Conservation (phyloP, 2,113 vertebrate genomes). For the Corvus cornix region DNA sequence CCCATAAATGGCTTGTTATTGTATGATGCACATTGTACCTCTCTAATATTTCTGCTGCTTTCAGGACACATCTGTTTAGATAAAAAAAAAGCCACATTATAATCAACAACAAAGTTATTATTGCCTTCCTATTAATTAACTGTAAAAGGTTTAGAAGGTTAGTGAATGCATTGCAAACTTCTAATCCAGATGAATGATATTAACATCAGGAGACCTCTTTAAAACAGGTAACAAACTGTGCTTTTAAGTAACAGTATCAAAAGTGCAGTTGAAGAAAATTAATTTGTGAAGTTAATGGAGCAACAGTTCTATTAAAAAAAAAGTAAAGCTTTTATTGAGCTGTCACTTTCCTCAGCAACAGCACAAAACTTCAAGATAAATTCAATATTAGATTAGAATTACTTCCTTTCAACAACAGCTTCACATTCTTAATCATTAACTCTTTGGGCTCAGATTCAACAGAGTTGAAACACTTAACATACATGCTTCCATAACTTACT, state of each 20-base stretch:
- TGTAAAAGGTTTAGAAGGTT: neutral
- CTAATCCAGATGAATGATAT: neutral
- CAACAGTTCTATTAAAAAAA: neutral
- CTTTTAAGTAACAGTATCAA: neutral
- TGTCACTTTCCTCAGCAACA: neutral
- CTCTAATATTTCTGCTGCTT: constrained; percentile 85
- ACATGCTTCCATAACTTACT: neutral
- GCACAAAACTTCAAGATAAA: constrained; percentile 3
- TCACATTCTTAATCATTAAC: constrained; percentile 6
- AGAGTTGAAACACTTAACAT: neutral
- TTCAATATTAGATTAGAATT: neutral
- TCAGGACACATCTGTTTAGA: constrained; percentile 84
- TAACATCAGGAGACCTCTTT: neutral
- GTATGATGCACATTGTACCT: constrained; percentile 90
- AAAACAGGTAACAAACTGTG: neutral
- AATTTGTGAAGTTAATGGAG: neutral
- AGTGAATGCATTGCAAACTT: neutral
- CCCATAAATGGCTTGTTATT: constrained; percentile 97
- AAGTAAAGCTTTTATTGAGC: neutral
- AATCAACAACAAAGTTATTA: neutral
- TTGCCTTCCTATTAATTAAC: neutral
- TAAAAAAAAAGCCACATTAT: neutral
- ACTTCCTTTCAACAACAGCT: neutral
- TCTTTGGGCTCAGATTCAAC: constrained; percentile 23
- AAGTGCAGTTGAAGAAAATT: neutral